Evolutionary conservation across 2,888 invertebrate species (phyloP).

Genomic region (Macrophya annulata): DNA sequence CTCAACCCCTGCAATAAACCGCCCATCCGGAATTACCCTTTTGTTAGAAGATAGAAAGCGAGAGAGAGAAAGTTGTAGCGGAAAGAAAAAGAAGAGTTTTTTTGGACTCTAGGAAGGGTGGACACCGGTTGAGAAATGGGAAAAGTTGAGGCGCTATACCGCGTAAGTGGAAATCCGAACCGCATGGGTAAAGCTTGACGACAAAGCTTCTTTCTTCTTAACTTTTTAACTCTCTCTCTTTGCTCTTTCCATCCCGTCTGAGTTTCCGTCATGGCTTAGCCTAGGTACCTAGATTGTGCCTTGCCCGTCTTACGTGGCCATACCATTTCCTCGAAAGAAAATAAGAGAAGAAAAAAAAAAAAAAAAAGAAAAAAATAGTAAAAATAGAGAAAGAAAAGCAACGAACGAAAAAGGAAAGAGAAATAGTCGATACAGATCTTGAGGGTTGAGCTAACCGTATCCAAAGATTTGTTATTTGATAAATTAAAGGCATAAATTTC

Average conservation of each 20-base stretch:
- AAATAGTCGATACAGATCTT: conserved; percentile 51
- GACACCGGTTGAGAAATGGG: conserved; percentile 53
- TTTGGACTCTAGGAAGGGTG: conserved; percentile 43
- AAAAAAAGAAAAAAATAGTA: conserved; percentile 49
- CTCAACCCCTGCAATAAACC: conserved; percentile 77
- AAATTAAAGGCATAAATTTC: conserved; percentile 46
- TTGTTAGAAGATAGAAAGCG: conserved; percentile 59
- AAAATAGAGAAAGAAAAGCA: conserved; percentile 45
- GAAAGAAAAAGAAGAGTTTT: conserved; percentile 56
- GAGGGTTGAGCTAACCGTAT: conserved; percentile 45
- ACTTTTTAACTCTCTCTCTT: conserved; percentile 41
- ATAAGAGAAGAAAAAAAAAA: conserved; percentile 55
- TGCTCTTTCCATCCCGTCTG: neutral
- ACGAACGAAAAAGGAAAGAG: conserved; percentile 21
- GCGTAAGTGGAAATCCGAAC: conserved; percentile 53
- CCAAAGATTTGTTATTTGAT: conserved; percentile 50
- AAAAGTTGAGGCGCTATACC: conserved; percentile 52
- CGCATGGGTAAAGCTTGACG: conserved; percentile 41
- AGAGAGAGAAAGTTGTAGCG: conserved; percentile 71
- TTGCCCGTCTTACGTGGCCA: neutral
- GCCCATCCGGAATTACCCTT: conserved; percentile 68
- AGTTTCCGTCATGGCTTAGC: conserved; percentile 12
- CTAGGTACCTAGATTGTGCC: conserved; percentile 21
- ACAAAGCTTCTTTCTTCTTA: conserved; percentile 37
- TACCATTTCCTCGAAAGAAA: conserved; percentile 11